These are phyloP conservation scores for Clunio marinus DNA, from an alignment of 2,888 invertebrate species.

Conservation along the genomic window DNA sequence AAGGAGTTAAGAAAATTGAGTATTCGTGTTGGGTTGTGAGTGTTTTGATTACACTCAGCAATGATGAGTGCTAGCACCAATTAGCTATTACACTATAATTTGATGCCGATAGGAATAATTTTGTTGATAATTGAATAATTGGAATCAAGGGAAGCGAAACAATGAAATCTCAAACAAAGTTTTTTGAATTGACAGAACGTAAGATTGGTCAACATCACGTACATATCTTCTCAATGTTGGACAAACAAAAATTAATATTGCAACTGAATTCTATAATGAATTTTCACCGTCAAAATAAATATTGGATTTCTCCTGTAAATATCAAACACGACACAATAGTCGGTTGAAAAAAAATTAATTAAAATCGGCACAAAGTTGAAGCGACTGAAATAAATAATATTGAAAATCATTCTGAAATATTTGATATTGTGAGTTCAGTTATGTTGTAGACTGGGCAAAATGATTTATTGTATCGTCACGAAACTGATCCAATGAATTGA, in stretches of 20 bases:
- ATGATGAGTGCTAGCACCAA: conserved; percentile 18
- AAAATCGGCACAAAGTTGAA: neutral
- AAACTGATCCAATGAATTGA: neutral
- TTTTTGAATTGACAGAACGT: no score
- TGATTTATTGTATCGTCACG: conserved; percentile 2
- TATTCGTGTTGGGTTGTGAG: neutral
- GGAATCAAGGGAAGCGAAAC: neutral
- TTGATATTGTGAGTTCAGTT: neutral
- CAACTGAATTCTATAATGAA: no score
- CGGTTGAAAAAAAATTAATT: neutral
- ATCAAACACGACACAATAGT: neutral
- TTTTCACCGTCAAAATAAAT: neutral
- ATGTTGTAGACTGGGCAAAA: no score
- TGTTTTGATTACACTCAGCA: conserved; percentile 5
- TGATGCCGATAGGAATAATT: neutral
- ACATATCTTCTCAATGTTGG: no score
- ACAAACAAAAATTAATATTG: no score
- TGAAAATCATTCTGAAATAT: conserved; percentile 5
- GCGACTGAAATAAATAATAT: neutral
- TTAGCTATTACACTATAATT: conserved; percentile 6
- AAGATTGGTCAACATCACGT: no score
- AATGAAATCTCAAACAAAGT: no score
- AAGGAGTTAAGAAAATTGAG: conserved; percentile 8
- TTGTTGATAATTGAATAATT: conserved; percentile 23
- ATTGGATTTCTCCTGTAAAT: neutral